These are phyloP conservation scores for Glomeris maerens DNA, from an alignment of 1,140 invertebrate genomes.

Conservation along the genomic window DNA sequence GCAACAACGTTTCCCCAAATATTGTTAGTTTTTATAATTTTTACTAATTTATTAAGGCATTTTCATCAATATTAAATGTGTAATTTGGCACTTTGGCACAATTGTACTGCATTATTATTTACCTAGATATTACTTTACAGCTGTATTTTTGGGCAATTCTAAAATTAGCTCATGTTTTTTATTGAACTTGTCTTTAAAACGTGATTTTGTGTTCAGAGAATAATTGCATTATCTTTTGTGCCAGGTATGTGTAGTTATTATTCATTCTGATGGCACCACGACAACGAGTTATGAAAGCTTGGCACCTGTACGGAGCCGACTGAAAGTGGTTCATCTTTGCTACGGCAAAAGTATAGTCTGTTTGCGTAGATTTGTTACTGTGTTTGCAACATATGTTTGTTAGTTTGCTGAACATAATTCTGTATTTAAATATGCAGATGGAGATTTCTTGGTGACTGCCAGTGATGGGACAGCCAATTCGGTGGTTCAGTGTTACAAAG, in stretches of 20 bases:
- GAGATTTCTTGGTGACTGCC: slow-evolving; percentile 61
- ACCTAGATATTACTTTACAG: too few relatives aligned
- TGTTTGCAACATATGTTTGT: slow-evolving; percentile 16
- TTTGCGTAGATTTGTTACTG: slow-evolving; percentile 7
- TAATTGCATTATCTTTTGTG: neutral
- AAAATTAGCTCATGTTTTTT: too few relatives aligned
- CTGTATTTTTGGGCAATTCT: too few relatives aligned
- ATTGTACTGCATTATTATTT: too few relatives aligned
- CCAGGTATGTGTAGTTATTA: slow-evolving; percentile 17
- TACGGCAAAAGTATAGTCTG: slow-evolving; percentile 58
- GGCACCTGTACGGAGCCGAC: slow-evolving; percentile 50
- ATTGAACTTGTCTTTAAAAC: too few relatives aligned
- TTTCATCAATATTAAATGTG: too few relatives aligned
- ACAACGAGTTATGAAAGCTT: slow-evolving; percentile 44
- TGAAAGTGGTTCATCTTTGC: slow-evolving; percentile 57
- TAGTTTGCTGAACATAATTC: slow-evolving; percentile 10
- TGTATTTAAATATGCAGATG: slow-evolving; percentile 38
- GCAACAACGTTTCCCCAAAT: too few relatives aligned
- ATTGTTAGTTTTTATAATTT: too few relatives aligned
- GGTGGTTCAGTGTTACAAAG: slow-evolving; percentile 58
- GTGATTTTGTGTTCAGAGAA: too few relatives aligned
- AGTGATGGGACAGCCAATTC: slow-evolving; percentile 48
- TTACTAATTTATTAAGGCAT: too few relatives aligned
- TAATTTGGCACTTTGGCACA: too few relatives aligned
- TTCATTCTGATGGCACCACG: slow-evolving; percentile 13